Conservation (phyloP, 2,797 vertebrate genomes). For the Anabacerthia variegaticeps region DNA sequence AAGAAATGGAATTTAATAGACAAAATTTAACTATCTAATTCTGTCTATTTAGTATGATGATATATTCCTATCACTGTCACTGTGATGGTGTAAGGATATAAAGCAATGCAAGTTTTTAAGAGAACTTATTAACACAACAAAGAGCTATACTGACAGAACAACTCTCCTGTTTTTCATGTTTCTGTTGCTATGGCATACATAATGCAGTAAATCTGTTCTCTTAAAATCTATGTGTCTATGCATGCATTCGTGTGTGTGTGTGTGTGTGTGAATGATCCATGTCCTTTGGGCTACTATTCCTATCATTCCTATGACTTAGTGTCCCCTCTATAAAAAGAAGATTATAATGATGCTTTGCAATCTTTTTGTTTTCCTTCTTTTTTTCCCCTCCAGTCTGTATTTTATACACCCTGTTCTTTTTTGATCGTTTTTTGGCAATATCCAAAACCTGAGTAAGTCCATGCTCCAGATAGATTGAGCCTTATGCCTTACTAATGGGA, state of each 20-base stretch:
- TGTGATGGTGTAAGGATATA: background rate
- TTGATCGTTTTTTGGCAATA: background rate
- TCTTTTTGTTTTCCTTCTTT: too few species aligned
- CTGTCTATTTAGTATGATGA: background rate
- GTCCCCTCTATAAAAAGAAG: background rate
- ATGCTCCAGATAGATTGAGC: too few species aligned
- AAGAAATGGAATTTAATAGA: background rate
- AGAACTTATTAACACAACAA: background rate
- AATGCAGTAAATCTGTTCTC: background rate
- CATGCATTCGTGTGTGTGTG: rapidly evolving
- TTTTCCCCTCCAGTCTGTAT: background rate
- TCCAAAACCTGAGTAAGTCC: background rate
- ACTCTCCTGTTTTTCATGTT: background rate
- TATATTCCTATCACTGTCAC: background rate
- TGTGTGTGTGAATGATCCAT: background rate
- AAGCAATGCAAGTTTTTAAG: background rate
- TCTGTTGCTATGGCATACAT: background rate
- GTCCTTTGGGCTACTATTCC: background rate
- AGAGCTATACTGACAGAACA: background rate
- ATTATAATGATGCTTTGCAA: background rate
- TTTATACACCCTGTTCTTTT: background rate
- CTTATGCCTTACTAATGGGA: background rate
- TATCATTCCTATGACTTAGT: background rate
- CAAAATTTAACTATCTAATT: background rate
- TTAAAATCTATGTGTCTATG: background rate